These are phyloP conservation scores for Chloropsis cyanopogon DNA, from an alignment of 2,113 vertebrate species.

Conservation along the genomic window DNA sequence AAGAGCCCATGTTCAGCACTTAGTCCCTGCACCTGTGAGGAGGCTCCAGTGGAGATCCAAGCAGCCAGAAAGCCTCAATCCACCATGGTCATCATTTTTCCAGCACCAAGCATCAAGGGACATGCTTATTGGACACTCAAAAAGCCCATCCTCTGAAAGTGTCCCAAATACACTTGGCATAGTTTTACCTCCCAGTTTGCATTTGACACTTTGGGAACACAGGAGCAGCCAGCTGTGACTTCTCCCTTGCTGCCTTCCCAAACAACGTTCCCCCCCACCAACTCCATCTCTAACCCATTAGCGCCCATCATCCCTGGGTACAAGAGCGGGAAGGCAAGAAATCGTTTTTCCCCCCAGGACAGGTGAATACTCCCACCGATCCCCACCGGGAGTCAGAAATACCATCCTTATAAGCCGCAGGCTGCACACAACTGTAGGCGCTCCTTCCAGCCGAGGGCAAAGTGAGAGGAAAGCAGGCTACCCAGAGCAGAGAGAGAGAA, in stretches of 20 bases:
- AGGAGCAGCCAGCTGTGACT: background rate
- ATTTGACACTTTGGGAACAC: background rate
- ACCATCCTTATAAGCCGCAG: background rate
- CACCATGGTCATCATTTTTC: background rate
- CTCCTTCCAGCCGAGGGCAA: background rate
- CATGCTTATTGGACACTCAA: background rate
- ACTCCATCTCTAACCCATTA: background rate
- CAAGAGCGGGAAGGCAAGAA: background rate
- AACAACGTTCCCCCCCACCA: background rate
- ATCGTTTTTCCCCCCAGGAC: background rate
- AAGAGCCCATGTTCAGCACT: background rate
- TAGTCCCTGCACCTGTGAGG: background rate
- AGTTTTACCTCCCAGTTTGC: background rate
- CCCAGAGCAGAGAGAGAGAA: background rate
- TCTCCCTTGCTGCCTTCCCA: background rate
- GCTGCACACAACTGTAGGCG: background rate
- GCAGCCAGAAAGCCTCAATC: background rate
- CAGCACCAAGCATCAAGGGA: background rate
- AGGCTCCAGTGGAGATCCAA: background rate
- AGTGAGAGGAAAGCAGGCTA: background rate
- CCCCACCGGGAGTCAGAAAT: background rate
- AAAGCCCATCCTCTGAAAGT: background rate
- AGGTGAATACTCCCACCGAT: background rate
- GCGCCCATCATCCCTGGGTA: background rate
- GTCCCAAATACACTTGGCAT: background rate